Evolutionary conservation across 2,113 vertebrate species (phyloP).

Genomic region (Pristiophorus japonicus): DNA sequence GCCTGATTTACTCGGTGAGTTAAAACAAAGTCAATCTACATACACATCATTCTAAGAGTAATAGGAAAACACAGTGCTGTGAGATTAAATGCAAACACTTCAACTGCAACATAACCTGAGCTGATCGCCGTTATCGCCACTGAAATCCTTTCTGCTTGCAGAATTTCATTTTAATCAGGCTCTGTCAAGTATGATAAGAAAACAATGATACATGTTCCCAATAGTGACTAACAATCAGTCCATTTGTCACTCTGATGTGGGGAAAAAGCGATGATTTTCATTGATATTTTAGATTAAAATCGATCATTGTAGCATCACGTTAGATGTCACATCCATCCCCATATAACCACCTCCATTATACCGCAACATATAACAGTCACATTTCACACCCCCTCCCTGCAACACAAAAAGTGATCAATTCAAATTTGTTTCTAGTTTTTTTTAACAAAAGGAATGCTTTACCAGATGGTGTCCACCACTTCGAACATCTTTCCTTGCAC

Average conservation of each 20-base stretch:
- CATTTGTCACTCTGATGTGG: background rate
- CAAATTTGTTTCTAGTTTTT: too few species aligned
- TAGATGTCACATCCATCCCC: background rate
- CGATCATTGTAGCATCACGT: background rate
- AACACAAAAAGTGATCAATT: background rate
- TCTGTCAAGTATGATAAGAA: background rate
- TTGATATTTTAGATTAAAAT: background rate
- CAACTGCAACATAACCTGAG: conserved; percentile 33
- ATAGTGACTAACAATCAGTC: background rate
- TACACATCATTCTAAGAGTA: background rate
- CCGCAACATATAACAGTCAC: background rate
- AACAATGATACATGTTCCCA: background rate
- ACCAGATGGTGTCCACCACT: conserved; percentile 42
- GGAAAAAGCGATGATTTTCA: background rate
- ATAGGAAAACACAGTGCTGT: background rate
- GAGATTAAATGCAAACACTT: conserved; percentile 35
- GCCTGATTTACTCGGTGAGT: conserved; percentile 10
- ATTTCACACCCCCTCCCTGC: too few species aligned
- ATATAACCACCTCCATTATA: background rate
- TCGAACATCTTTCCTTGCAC: conserved; percentile 41
- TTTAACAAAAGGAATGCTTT: conserved; percentile 13
- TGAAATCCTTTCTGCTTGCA: background rate
- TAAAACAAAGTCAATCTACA: conserved; percentile 39
- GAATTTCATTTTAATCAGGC: background rate
- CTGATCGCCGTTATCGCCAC: background rate